Evolutionary conservation across 1,140 invertebrate genomes (phyloP), one percentile per base, ranked within the genome.

Genomic region (Eriocheir sinensis): DNA sequence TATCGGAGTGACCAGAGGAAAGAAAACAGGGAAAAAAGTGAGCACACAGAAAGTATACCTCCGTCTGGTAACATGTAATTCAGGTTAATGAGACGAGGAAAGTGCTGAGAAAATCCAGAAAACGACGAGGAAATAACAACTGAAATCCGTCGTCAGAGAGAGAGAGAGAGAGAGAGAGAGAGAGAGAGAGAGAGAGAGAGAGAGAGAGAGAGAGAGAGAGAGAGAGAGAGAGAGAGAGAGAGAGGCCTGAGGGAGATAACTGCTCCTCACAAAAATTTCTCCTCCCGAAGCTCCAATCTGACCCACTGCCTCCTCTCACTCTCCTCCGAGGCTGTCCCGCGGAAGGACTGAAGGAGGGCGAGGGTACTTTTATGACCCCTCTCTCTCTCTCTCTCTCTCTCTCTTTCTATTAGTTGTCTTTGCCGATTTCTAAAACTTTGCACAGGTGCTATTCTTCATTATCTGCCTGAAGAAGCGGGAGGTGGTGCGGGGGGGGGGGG

Each of bases 321-420:
- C 6, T 3, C 12, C n/a, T n/a, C 60, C 60, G 1, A 21, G n/a
- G 60, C 21, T 72, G 60, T 72, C 60, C 60, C n/a, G n/a, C n/a
- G n/a, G n/a, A n/a, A n/a, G n/a, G n/a, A n/a, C n/a, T n/a, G n/a
- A n/a, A n/a, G n/a, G n/a, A n/a, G n/a, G n/a, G 60, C 60, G n/a
- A n/a, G 12, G 60, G n/a, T 15, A 72, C 60, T 72, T 72, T 15
- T 15, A 72, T 72, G 12, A 15, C 60, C 60, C 6, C 60, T n/a
- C 27, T 72, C 60, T 72, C 60, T 86, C 83, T 86, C 83, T 86
- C 83, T 86, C 32, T 86, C 83, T 86, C 83, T 86, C 83, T 86
- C 83, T 86, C 83, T 36, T 9, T 41, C 83, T 27, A n/a, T 3
- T 30, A n/a, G 80, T n/a, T n/a, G n/a, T n/a, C n/a, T n/a, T n/a